A percentile compares a stretch with the other conserved stretches of the same genome.
These are phyloP conservation scores for Platorchestia sp. DNA, from an alignment of 1,140 invertebrate genomes.

Conservation along the genomic window DNA sequence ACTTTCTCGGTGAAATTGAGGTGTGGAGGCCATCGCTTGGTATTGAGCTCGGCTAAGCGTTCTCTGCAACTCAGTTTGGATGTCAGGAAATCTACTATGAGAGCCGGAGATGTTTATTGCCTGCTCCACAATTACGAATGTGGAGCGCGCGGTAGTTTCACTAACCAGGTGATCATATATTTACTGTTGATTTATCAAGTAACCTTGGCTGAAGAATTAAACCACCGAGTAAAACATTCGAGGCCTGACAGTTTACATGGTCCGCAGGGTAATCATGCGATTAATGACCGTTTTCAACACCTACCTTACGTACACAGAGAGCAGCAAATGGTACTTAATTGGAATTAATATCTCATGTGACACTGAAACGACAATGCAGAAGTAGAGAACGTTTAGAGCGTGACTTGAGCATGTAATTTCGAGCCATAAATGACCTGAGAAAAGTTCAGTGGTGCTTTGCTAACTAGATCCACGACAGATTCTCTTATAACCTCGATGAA, in stretches of 20 bases:
- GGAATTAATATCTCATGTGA: no score
- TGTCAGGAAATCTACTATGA: neutral
- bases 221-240: neutral
- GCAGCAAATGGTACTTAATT: no score
- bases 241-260: neutral
- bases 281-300: no score
- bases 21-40: neutral
- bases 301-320: no score
- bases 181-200: neutral
- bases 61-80: neutral
- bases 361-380: no score
- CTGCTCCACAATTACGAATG: neutral
- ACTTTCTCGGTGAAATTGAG: neutral
- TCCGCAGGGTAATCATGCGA: no score
- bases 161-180: neutral
- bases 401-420: no score
- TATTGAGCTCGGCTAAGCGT: neutral
- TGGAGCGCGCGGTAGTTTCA: neutral
- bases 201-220: neutral
- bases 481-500: no score
- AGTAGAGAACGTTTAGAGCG: no score
- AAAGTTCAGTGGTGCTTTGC: no score
- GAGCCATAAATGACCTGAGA: no score
- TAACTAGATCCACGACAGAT: no score
- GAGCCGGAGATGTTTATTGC: neutral